phyloP scores from a whole-genome alignment of 2,797 vertebrate genomes.

The Melanotaenia pygmaea region DNA sequence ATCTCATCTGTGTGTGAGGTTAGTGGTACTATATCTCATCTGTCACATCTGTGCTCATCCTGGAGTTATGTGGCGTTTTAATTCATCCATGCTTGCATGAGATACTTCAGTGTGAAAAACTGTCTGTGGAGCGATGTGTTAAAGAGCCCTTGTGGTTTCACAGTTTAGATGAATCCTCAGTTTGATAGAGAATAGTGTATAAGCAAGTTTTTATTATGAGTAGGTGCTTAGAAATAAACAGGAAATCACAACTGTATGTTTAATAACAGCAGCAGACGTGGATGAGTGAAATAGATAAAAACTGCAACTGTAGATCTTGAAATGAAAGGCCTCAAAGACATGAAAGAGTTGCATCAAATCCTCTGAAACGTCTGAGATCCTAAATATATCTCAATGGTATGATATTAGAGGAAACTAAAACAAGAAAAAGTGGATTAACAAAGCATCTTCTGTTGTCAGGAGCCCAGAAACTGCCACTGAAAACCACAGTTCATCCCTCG shows the following conservation, averaged over 20 bases:
- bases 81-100: conserved; percentile 48
- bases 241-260: conserved; percentile 23
- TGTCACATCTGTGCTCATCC: conserved; percentile 41
- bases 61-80: conserved; percentile 19
- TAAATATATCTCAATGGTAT: background rate
- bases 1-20: conserved; percentile 53
- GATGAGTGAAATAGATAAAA: conserved; percentile 13
- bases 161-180: conserved; percentile 13
- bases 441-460: conserved; percentile 78
- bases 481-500: conserved; percentile 14
- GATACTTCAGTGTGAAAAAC: conserved; percentile 14
- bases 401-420: background rate
- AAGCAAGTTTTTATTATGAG: conserved; percentile 7
- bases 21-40: conserved; percentile 25
- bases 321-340: conserved; percentile 44
- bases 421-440: conserved; percentile 51
- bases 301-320: conserved; percentile 1
- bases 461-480: conserved; percentile 45
- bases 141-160: conserved; percentile 1
- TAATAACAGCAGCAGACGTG: conserved; percentile 8
- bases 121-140: conserved; percentile 31
- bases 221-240: background rate
- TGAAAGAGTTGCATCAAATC: conserved; percentile 28
- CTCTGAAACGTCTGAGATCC: conserved; percentile 20
- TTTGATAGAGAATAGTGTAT: conserved; percentile 6